Base-by-base conservation (phyloP, 1,140 invertebrate species). In the Parasteatoda tepidariorum region DNA sequence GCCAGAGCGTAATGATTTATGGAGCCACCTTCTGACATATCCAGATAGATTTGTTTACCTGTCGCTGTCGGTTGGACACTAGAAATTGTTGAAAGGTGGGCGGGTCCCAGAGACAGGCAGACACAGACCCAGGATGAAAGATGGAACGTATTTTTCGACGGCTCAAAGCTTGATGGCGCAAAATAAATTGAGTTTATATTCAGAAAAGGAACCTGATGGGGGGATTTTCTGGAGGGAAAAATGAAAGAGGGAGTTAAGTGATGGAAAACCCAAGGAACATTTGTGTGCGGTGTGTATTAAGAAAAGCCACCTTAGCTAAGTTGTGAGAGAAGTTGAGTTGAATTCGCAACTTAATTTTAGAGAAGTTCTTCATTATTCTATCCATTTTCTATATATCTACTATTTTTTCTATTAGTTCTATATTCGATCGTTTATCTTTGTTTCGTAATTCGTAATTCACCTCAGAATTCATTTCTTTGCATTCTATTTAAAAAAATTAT, bases 41-140 rank as follows among this genome's bases (percentile, higher is more conserved):
- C 76, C 76, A 79, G 76, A 79, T 79, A 79, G 76, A 79, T 79
- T 79, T 79, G 76, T 79, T 79, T 79, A 79, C 76, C 76, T 79
- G 76, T 64, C 76, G 48, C 64, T 30, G 64, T 57, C 31, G 76
- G 73, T 75, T 41, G 76, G 76, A 79, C 64, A 67, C 64, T 59
- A 54, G 22, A 79, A 79, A 79, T 68, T 79, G 76, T 38, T 79
- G 76, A 79, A 68, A 79, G 76, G 76, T 79, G 64, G 76, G 76
- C 13, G 76, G 76, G 48, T 26, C 48, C 6, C 22, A 59, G 11
- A n/a, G 66, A 59, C 62, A 55, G 64, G 26, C 62, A 79, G 74
- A 76, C 54, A 76, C 74, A 76, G 74, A 28, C 55, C 74, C 28
- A 5, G 64, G 48, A 79, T 79, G 76, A 79, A 67, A 68, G 76